Base-by-base conservation (phyloP, 2,113 vertebrate genomes). In the Oncorhynchus mykiss region DNA sequence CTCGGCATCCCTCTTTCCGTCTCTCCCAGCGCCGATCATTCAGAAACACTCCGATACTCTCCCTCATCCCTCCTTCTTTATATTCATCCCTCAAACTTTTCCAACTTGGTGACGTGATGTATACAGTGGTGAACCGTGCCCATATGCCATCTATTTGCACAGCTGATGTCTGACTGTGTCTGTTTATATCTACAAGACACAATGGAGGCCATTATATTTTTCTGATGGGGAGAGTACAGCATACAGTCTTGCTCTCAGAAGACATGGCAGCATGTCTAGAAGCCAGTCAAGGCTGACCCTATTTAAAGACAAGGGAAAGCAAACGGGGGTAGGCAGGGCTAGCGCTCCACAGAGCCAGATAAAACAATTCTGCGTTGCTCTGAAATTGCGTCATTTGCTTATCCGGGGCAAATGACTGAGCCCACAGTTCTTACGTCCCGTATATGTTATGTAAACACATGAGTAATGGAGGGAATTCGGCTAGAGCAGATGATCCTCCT, bases 21-120 rank as follows among this genome's bases (percentile, higher is more conserved):
- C 71, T 78, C 73, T 70, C 60, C 39, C 67, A 14, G 34, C 24
- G 72, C 65, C 66, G 70, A 73, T 84, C 82, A 77, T 67, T 84
- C 82, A 78, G 16, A 66, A 72, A 75, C 66, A 7, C 73, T 68
- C 16, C 57, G 27, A 77, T 72, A 68, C 73, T 74, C 67, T 70
- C 60, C 48, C 14, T 73, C 57, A 11, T 59, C 45, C 16, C 4
- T 67, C 48, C 64, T 25, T 57, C 70, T 71, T 73, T 66, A 70
- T 67, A 68, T 80, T 57, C 68, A 64, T 48, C 20, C 16, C 39
- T 71, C 78, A 70, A 62, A 62, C 59, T 27, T 27, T 27, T 27
- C 27, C 27, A 27, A 27, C 27, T 27, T 3, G 27, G n/a, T 22
- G 59, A 62, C 59, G 12, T 14, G 18, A 22, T 20, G 59, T 62